These are phyloP conservation scores for Acanthaster planci DNA, from an alignment of 35 echinoderm and acorn worm genomes.

Conservation along the genomic window DNA sequence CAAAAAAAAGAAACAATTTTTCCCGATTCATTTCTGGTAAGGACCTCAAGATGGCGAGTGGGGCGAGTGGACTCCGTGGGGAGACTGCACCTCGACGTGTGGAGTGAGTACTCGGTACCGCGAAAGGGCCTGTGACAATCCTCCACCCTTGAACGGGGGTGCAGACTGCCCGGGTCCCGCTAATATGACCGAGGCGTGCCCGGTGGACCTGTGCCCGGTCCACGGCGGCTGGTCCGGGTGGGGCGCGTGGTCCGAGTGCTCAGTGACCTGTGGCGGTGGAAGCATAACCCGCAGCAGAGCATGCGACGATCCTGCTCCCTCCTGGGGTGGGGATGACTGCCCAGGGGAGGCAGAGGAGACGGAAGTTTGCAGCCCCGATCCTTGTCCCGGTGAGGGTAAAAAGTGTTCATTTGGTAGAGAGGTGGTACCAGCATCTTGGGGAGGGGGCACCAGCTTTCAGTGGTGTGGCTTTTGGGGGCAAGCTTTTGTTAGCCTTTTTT, in stretches of 20 bases:
- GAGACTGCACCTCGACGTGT: conserved; percentile 63
- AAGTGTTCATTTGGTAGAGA: too few relatives aligned
- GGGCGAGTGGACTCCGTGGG: conserved; percentile 49
- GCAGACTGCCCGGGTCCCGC: conserved; percentile 49
- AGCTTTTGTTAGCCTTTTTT: too few relatives aligned
- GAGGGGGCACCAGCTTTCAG: too few relatives aligned
- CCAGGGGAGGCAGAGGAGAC: conserved; percentile 15
- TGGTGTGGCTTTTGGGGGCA: too few relatives aligned
- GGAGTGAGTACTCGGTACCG: conserved; percentile 44
- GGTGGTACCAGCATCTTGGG: too few relatives aligned
- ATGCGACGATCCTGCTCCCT: conserved; percentile 66
- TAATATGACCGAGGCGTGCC: conserved; percentile 55
- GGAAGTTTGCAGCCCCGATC: conserved; percentile 50
- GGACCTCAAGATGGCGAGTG: conserved; percentile 54
- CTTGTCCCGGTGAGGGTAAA: conserved; percentile 71
- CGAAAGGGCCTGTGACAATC: conserved; percentile 54
- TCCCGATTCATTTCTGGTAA: neutral
- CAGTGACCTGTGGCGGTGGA: conserved; percentile 72
- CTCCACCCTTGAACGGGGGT: conserved; percentile 61
- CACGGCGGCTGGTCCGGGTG: conserved; percentile 68
- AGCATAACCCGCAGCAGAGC: neutral
- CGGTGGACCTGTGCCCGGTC: conserved; percentile 66
- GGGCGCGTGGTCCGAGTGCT: conserved; percentile 54
- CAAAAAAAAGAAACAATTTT: too few relatives aligned
- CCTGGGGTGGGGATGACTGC: conserved; percentile 60